Base-by-base conservation (phyloP, 2,888 invertebrate genomes). In the Drosophila kuntzei region DNA sequence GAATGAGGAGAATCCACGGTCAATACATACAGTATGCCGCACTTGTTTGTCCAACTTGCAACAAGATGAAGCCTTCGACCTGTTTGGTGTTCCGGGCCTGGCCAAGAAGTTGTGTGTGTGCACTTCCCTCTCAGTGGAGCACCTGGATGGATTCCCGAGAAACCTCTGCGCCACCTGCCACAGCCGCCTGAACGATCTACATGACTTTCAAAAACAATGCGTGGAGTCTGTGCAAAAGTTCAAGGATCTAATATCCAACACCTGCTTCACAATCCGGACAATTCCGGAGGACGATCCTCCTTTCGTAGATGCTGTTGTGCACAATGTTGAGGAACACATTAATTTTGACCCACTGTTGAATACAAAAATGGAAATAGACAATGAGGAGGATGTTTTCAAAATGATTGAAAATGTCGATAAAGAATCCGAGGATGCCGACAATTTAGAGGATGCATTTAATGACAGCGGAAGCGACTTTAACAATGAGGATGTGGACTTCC, bases 311-410 rank as follows among this genome's bases (percentile, higher is more conserved):
- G 41, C 18, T 5, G 14, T 29, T 14, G 29, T 18, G 1, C n/a
- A n/a, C 1, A 43, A 55, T 32, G 41, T 9, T 1, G 22, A 89
- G 16, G 90, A 90, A 12, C 76, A 77, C 11, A 59, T 80, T 1
- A 83, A 82, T 55, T 90, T 87, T 43, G 91, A 90, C 63, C 91
- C 90, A 3, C 69, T 90, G 11, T 67, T 91, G 0, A 89, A 87
- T 70, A 79, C 85, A 12, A 91, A 90, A 73, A 73, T 89, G 36
- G 91, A 90, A 47, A 72, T 91, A 29, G 91, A 90, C 20, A 90
- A 90, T 53, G 90, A 90, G 46, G 90, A 89, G 8, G 91, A 90
- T 47, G 91, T 91, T 1, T 90, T 90, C 8, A 91, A 90, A 70
- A 87, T 90, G 91, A 50, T 90, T 34, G 88, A 90, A 60, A 69